Base-by-base conservation (phyloP, 1,140 invertebrate genomes). In the Formica selysi region DNA sequence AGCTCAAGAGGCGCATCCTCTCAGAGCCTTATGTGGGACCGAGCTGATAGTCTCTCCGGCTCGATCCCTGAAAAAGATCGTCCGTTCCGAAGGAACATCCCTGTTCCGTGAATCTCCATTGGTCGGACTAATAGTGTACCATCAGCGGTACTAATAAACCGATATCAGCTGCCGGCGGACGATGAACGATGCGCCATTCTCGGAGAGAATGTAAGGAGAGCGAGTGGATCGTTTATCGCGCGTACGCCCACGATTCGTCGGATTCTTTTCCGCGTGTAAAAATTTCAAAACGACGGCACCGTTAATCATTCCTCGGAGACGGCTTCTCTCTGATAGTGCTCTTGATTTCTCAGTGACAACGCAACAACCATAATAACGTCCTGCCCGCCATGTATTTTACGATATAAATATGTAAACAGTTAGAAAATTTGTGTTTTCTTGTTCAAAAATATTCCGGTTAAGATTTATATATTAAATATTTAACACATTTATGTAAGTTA, bases 151-250 rank as follows among this genome's bases (percentile, higher is more conserved):
- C 67, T 83, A 83, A 73, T 83, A 83, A 57, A 73, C 68, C 38
- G 79, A 83, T 83, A 83, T 83, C 76, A 79, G 64, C 62, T 78
- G 76, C 76, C 65, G 78, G 64, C 48, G 64, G 38, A 83, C 79
- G 79, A 83, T 73, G 68, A 83, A 83, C 79, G 79, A 83, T 83
- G 67, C 38, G 26, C 51, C 67, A 38, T 44, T 73, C 61, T 73
- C 61, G 51, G 36, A 73, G 67, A 83, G 38, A 83, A 83, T 73
- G 61, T 32, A 57, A 61, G 26, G 19, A 44, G 54, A 65, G 62
- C 29, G 29, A 36, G 36, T 8, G 74, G 76, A 83, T 83, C 54
- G 67, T 83, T 83, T 83, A 83, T 71, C 68, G 7, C 26, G 16
- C 13, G 26, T 51, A 19, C 48, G 16, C 29, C 19, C 38, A 29